A percentile compares a stretch with the other conserved stretches of the same genome.
phyloP scores from a whole-genome alignment of 2,113 vertebrate genomes.

The Desmodus rotundus region DNA sequence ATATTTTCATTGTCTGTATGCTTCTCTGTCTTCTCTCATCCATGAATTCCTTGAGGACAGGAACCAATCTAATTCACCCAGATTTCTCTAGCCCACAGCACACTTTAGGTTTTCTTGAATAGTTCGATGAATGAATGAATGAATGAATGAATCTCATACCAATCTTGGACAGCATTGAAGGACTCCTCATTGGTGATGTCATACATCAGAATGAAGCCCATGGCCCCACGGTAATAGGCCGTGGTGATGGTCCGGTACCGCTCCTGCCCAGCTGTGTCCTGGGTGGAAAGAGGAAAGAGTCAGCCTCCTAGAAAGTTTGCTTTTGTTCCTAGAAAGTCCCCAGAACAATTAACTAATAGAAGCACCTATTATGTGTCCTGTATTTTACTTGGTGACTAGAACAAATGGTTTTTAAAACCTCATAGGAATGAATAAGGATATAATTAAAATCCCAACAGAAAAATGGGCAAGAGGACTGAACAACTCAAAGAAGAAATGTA shows the following conservation, averaged over 20 bases:
- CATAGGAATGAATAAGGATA: slow-evolving; percentile 34
- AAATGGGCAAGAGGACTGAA: slow-evolving; percentile 6
- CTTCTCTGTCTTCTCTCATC: neutral
- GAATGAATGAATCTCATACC: slow-evolving; percentile 80
- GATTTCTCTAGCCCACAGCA: neutral
- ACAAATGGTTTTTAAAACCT: slow-evolving; percentile 9
- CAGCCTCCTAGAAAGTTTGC: slow-evolving; percentile 1
- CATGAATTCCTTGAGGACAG: neutral
- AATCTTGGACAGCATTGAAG: slow-evolving; percentile 98
- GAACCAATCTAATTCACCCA: neutral
- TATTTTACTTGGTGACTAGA: neutral
- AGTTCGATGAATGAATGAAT: neutral
- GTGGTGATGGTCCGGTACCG: slow-evolving; percentile 98
- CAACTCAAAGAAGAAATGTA: slow-evolving; percentile 18
- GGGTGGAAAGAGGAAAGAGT: neutral
- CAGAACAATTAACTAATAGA: slow-evolving; percentile 24
- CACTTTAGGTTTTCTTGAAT: neutral
- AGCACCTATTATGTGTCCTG: neutral
- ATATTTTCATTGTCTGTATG: neutral
- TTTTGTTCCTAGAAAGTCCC: neutral
- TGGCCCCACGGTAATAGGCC: slow-evolving; percentile 97
- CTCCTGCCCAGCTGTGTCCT: slow-evolving; percentile 99
- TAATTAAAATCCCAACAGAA: slow-evolving; percentile 46
- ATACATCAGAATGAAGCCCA: slow-evolving; percentile 99
- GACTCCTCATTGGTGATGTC: slow-evolving; percentile 97